phyloP scores from a whole-genome alignment of 1,140 invertebrate species.

The Leptinotarsa undecemlineata region DNA sequence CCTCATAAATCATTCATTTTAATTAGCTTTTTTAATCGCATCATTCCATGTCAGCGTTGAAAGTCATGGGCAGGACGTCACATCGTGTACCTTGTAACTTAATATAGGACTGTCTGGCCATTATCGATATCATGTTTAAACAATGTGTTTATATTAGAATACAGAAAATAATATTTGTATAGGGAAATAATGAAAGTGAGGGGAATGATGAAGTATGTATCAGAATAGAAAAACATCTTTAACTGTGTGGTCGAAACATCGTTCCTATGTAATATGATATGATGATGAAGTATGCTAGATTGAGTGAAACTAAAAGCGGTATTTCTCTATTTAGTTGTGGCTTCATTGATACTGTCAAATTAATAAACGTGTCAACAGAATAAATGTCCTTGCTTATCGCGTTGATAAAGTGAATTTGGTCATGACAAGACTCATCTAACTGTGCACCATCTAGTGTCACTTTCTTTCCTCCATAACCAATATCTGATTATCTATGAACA shows the following conservation, averaged over 20 bases:
- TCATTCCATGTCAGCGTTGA: conserved; percentile 5
- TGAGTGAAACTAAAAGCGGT: no score
- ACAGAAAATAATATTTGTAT: conserved; percentile 6
- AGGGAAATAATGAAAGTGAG: background rate
- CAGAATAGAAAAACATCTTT: background rate
- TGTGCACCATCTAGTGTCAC: no score
- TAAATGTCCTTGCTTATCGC: no score
- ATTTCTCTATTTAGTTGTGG: no score
- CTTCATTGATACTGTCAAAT: no score
- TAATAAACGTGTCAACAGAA: no score
- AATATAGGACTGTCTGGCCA: background rate
- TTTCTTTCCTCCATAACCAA: no score
- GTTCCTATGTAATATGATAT: conserved; percentile 4
- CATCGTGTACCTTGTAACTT: conserved; percentile 18
- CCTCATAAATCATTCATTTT: background rate
- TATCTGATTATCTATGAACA: no score
- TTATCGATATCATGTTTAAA: conserved; percentile 17
- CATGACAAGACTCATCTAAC: no score
- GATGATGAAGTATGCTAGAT: background rate
- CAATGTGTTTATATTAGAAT: conserved; percentile 10
- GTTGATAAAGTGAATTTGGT: no score
- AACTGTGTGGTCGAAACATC: background rate
- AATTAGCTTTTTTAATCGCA: conserved; percentile 9
- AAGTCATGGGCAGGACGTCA: background rate
- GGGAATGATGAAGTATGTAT: background rate